Conservation (phyloP, 2,888 invertebrate species). For the Leptogaster cylindrica region DNA sequence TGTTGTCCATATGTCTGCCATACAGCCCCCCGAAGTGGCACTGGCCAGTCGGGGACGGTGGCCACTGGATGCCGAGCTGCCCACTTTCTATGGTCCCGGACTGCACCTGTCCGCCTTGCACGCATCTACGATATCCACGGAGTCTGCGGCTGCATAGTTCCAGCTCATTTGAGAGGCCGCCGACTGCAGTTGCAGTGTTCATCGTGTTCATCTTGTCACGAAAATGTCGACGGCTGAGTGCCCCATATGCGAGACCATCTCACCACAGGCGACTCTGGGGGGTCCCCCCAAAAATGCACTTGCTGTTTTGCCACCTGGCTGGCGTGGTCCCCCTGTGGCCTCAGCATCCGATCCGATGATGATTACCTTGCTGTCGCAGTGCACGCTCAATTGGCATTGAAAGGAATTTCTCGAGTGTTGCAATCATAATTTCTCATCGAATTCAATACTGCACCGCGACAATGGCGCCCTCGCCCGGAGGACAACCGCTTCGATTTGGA, state of each 20-base stretch:
- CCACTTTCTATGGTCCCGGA: conserved; percentile 16
- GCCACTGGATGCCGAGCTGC: background rate
- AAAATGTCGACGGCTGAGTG: conserved; percentile 3
- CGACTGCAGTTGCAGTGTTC: conserved; percentile 18
- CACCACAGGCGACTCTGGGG: too few relatives aligned
- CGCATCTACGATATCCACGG: conserved; percentile 24
- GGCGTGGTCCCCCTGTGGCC: too few relatives aligned
- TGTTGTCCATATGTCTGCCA: background rate
- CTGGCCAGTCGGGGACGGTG: background rate
- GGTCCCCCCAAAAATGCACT: too few relatives aligned
- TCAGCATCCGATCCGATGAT: background rate
- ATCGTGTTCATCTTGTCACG: conserved; percentile 17
- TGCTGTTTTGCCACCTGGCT: background rate
- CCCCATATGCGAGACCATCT: too few relatives aligned
- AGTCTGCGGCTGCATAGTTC: background rate
- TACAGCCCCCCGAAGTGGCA: background rate
- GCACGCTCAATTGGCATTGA: conserved; percentile 20
- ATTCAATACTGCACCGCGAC: background rate
- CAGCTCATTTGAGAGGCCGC: background rate
- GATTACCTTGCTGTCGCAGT: too few relatives aligned
- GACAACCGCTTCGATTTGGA: background rate
- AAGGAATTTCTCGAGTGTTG: conserved; percentile 20
- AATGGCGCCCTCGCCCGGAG: background rate
- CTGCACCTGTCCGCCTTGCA: conserved; percentile 15
- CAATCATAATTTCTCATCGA: conserved; percentile 26